Base-by-base conservation (phyloP, 2,888 invertebrate species). In the Seira ritae region DNA sequence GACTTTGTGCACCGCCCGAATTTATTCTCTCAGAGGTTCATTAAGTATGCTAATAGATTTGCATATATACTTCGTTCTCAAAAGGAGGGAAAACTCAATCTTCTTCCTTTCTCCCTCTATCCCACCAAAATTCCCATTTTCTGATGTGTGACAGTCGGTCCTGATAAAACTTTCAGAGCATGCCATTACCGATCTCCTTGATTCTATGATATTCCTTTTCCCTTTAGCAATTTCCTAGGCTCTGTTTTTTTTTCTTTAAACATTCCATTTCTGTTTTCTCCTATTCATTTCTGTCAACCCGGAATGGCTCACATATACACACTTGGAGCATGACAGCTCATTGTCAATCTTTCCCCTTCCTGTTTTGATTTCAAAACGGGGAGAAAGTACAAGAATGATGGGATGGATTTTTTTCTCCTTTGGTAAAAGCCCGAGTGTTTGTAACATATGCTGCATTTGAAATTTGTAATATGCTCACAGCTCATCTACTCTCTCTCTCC, bases 31-130 rank as follows among this genome's bases (percentile, higher is more conserved):
- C 60, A 31, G 46, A 76, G 46, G 70, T 77, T 77, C 77, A 77
- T 77, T 77, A 77, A 77, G 60, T 77, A 77, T 77, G 77, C 70
- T 77, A 77, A 77, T 77, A 70, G 77, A 77, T 77, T 77, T 77
- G 8, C 69, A 65, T 50, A 50, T 15, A 66, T 50, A 50, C 17
- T 50, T n/a, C 2, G 50, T 50, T 8, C 15, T 50, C 50, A 50
- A 50, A 31, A 31, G 46, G 19, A n/a, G 6, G 69, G 19, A 65
- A 37, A 65, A 62, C 50, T 10, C 23, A 46, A 71, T 24, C 37
- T 62, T 31, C 55, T 37, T 22, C 22, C 72, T 22, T 23, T 67
- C 31, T 22, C n/a, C 67, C 31, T 68, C 66, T 74, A 42, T 55
- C 60, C 19, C 6, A 15, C 71, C 22, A 22, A 22, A n/a, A 23